A percentile compares a stretch with the other conserved stretches of the same genome.
Evolutionary conservation across 2,113 vertebrate species (phyloP).

Genomic region (Cricetomys ansorgei): DNA sequence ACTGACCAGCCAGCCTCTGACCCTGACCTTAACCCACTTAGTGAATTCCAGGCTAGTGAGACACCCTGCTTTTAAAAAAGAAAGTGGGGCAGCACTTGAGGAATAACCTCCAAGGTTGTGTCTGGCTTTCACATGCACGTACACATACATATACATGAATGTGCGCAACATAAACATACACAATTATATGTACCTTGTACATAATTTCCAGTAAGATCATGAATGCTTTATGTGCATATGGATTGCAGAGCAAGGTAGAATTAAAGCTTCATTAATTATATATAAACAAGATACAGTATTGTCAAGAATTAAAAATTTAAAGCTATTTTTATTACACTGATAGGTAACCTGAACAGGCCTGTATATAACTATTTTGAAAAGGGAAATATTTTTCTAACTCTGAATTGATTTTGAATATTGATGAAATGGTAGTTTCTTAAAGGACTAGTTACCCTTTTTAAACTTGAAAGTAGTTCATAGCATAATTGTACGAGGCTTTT

Average conservation of each 20-base stretch:
- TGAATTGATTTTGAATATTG: slow-evolving; percentile 60
- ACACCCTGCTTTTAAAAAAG: neutral
- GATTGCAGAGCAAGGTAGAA: neutral
- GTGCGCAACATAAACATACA: neutral
- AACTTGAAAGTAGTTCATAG: slow-evolving; percentile 35
- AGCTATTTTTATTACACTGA: neutral
- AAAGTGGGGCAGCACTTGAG: neutral
- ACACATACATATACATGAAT: neutral
- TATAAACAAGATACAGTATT: neutral
- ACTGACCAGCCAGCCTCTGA: neutral
- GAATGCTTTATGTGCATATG: neutral
- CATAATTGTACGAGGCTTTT: slow-evolving; percentile 43
- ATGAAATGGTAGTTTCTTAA: slow-evolving; percentile 37
- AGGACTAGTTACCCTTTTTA: slow-evolving; percentile 19
- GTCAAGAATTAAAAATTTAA: slow-evolving; percentile 46
- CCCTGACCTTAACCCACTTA: too few species aligned
- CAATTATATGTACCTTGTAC: neutral
- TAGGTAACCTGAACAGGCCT: neutral
- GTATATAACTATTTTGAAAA: slow-evolving; percentile 30
- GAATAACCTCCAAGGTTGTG: neutral
- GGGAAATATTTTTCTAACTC: slow-evolving; percentile 6
- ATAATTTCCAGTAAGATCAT: neutral
- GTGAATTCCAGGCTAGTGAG: neutral
- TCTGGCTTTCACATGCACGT: neutral
- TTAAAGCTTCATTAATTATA: neutral